phyloP scores from a whole-genome alignment of 1,140 invertebrate species.

The Caenorhabditis inopinata region DNA sequence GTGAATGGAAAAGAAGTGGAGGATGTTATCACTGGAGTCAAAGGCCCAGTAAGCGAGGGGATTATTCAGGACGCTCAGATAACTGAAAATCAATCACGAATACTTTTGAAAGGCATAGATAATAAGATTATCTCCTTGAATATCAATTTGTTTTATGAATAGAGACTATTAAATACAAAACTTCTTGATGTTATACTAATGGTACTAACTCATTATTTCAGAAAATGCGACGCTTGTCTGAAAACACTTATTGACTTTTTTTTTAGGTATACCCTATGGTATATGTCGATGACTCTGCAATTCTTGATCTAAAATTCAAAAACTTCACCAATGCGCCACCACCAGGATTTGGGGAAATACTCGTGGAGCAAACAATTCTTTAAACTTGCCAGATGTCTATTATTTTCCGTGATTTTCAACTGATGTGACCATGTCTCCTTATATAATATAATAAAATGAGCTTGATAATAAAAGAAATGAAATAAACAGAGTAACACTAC shows the following conservation, averaged over 20 bases:
- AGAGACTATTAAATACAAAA: too few species aligned
- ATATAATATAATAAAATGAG: too few species aligned
- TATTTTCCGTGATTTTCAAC: not conserved
- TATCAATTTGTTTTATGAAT: too few species aligned
- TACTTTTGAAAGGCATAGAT: too few species aligned
- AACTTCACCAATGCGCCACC: constrained; percentile 83
- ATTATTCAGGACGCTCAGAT: too few species aligned
- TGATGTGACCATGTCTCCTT: too few species aligned
- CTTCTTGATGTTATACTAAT: constrained; percentile 82
- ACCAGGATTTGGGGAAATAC: constrained; percentile 87
- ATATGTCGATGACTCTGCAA: constrained; percentile 94
- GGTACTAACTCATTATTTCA: constrained; percentile 74
- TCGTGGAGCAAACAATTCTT: constrained; percentile 92
- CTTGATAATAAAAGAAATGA: too few species aligned
- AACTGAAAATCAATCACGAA: too few species aligned
- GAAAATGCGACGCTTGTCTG: too few species aligned
- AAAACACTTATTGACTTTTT: not conserved
- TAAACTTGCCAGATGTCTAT: constrained; percentile 70
- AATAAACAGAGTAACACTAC: too few species aligned
- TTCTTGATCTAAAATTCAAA: constrained; percentile 87
- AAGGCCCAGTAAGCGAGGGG: constrained; percentile 20
- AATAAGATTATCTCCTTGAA: not conserved
- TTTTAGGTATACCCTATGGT: constrained; percentile 82
- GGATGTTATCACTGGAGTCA: constrained; percentile 34
- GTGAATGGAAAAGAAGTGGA: constrained; percentile 77